A percentile compares a stretch with the other conserved stretches of the same genome.
phyloP scores from a whole-genome alignment of 2,888 invertebrate genomes.

The Sarcophaga caerulescens region DNA sequence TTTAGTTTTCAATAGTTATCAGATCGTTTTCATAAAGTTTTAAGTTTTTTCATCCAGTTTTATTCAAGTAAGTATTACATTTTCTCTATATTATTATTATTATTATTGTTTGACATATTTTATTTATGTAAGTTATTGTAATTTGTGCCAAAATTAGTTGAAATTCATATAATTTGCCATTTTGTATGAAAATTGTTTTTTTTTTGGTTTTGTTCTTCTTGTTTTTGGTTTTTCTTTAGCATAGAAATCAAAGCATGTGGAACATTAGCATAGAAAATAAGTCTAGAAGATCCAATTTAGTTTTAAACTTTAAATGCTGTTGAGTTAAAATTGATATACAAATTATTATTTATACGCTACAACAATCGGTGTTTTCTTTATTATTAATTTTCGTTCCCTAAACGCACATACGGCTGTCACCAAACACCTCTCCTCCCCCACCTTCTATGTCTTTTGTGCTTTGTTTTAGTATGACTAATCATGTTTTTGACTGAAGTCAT shows the following conservation, averaged over 20 bases:
- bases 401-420: no score
- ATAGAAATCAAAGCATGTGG: constrained; percentile 79
- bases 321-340: background rate
- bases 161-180: constrained; percentile 73
- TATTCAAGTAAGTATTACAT: background rate
- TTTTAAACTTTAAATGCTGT: background rate
- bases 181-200: constrained; percentile 68
- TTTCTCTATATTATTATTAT: background rate
- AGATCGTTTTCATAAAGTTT: constrained; percentile 39
- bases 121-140: constrained; percentile 3
- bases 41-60: background rate
- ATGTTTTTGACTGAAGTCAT: no score
- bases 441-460: no score
- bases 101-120: background rate
- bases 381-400: no score
- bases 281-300: background rate
- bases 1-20: constrained; percentile 35
- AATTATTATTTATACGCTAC: background rate
- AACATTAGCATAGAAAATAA: constrained; percentile 70
- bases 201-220: no score
- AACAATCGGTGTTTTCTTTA: no score
- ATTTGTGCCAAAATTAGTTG: constrained; percentile 22
- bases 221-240: constrained; percentile 69
- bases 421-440: no score
- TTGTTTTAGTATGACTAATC: no score